These are phyloP conservation scores for Drosophila pachea DNA, from an alignment of 1,140 invertebrate species.

Conservation along the genomic window DNA sequence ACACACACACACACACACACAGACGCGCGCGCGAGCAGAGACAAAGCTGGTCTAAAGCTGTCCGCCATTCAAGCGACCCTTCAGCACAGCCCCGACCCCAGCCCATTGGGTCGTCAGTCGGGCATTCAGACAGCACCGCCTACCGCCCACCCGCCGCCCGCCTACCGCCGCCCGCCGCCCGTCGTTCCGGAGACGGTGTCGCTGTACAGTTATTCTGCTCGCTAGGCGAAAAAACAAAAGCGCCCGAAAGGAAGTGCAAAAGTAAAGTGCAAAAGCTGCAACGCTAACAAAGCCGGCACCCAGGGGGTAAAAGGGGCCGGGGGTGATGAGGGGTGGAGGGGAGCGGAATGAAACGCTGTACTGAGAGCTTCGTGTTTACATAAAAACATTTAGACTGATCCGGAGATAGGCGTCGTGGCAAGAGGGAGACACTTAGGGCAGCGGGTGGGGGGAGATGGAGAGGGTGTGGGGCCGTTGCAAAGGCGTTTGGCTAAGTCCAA, in stretches of 20 bases:
- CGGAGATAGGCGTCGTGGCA: conserved; percentile 30
- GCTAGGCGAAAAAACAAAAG: conserved; percentile 60
- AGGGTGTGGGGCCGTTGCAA: background rate
- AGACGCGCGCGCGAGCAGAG: conserved; percentile 30
- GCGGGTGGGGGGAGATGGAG: background rate
- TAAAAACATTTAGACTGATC: conserved; percentile 73
- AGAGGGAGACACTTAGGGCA: background rate
- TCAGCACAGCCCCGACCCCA: conserved; percentile 6
- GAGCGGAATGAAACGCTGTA: background rate
- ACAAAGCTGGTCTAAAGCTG: conserved; percentile 50
- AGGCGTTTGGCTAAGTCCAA: conserved; percentile 15
- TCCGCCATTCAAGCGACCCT: conserved; percentile 54
- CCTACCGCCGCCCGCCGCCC: too few species aligned
- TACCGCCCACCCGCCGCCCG: background rate
- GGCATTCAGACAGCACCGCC: conserved; percentile 16
- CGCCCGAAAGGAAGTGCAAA: conserved; percentile 63
- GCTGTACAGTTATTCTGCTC: conserved; percentile 57
- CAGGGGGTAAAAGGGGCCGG: conserved; percentile 28
- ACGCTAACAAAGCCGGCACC: conserved; percentile 66
- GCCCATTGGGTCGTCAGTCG: conserved; percentile 6
- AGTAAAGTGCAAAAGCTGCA: conserved; percentile 76
- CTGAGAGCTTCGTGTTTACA: conserved; percentile 61
- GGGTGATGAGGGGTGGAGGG: background rate
- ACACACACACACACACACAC: conserved; percentile 31
- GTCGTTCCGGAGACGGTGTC: conserved; percentile 22